Conservation (phyloP, 2,113 vertebrate genomes). For the Bucco capensis region DNA sequence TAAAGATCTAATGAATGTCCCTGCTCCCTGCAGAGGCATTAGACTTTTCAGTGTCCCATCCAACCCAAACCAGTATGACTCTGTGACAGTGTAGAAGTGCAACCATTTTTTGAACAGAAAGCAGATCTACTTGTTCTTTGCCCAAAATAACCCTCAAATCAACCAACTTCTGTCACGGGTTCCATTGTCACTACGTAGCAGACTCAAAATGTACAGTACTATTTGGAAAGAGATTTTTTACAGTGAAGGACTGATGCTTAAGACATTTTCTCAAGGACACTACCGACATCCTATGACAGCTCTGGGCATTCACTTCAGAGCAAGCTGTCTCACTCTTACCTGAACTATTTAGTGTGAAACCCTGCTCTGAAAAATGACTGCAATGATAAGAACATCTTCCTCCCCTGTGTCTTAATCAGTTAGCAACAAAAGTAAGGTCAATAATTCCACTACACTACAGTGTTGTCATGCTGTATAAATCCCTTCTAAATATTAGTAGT, state of each 20-base stretch:
- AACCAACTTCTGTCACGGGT: not conserved
- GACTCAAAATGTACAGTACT: not conserved
- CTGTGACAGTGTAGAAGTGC: not conserved
- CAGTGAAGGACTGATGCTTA: not conserved
- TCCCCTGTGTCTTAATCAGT: slow-evolving; percentile 29
- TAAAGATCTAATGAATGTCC: too few relatives aligned
- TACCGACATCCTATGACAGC: not conserved
- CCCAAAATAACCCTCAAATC: not conserved
- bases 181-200: not conserved
- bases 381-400: not conserved
- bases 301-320: slow-evolving; percentile 12
- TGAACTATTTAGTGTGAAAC: not conserved
- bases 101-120: not conserved
- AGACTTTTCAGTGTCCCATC: not conserved
- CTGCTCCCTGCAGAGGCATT: not conserved
- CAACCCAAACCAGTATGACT: not conserved
- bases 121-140: not conserved
- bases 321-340: not conserved
- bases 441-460: not conserved
- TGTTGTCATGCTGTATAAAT: not conserved
- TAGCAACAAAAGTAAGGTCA: slow-evolving; percentile 6
- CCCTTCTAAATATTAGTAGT: not conserved
- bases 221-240: not conserved
- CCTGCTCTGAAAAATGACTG: slow-evolving; percentile 27
- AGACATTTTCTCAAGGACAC: slow-evolving; percentile 40